These are phyloP conservation scores for Mesaphorura yosii DNA, from an alignment of 1,140 invertebrate genomes.

Conservation along the genomic window DNA sequence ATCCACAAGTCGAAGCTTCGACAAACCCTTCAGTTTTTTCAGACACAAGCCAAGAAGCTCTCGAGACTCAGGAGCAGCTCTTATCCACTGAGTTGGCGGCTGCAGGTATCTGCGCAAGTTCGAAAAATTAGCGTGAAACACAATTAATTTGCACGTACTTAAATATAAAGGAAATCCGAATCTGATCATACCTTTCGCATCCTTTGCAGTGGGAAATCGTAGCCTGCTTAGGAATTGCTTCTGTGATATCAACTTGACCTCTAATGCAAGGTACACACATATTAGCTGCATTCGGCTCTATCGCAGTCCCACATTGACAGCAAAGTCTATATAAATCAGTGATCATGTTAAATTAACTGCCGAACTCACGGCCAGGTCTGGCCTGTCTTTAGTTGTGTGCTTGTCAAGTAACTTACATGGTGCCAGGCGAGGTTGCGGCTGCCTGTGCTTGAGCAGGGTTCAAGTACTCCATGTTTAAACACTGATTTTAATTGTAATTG, in stretches of 20 bases:
- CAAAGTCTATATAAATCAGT: slow-evolving; percentile 54
- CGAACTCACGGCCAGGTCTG: too few species aligned
- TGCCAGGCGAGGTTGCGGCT: too few species aligned
- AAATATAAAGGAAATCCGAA: neutral
- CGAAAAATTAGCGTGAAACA: neutral
- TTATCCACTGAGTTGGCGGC: slow-evolving; percentile 83
- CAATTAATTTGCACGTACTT: neutral
- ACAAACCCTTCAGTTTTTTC: slow-evolving; percentile 85
- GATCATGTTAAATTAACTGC: too few species aligned
- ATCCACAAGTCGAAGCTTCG: slow-evolving; percentile 80
- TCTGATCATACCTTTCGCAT: slow-evolving; percentile 60
- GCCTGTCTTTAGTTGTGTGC: too few species aligned
- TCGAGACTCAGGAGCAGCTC: slow-evolving; percentile 77
- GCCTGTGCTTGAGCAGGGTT: too few species aligned
- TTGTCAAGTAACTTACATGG: too few species aligned
- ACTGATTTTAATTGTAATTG: too few species aligned
- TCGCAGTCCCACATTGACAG: slow-evolving; percentile 64
- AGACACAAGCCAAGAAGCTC: slow-evolving; percentile 86
- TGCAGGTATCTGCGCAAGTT: slow-evolving; percentile 66
- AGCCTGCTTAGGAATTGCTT: slow-evolving; percentile 89
- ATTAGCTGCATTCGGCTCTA: slow-evolving; percentile 91
- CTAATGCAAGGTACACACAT: slow-evolving; percentile 93
- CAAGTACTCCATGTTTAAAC: too few species aligned
- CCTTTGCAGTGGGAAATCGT: slow-evolving; percentile 78
- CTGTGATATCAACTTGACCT: slow-evolving; percentile 84